Base-by-base conservation (phyloP, 2,888 invertebrate species). In the Synergus japonicus region DNA sequence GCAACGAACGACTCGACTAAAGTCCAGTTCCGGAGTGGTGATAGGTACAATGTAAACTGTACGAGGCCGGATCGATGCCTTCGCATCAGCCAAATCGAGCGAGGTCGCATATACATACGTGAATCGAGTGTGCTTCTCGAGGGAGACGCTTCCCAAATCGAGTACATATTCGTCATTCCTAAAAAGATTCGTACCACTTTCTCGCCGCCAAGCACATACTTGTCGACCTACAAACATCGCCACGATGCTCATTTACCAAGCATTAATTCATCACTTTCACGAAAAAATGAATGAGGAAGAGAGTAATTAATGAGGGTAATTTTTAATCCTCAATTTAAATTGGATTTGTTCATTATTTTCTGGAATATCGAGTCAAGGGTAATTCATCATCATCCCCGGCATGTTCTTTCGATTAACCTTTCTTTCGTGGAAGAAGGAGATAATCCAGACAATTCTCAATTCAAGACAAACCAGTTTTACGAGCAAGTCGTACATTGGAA, bases 21-120 rank as follows among this genome's bases (percentile, higher is more conserved):
- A 73, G 73, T 73, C 73, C 73, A 73, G 73, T 73, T 73, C 73
- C 73, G 73, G 73, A 73, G 73, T 73, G 37, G 69, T 73, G 69
- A 73, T 73, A 73, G 73, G 73, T 80, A 82, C 83, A 77, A 80
- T 81, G 81, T 81, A 83, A 83, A 83, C 83, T 83, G 79, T 80
- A 82, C 76, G 81, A 82, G 81, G 79, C 79, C 83, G 82, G 83
- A 83, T 83, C 81, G 82, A 81, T 82, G 83, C 82, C 80, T 83
- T 81, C 73, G 54, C 73, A 82, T 83, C 83, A 82, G 83, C 83
- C 82, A 82, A 83, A 83, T 83, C 83, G 83, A 83, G 83, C 82
- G 82, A 81, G 78, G 80, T 79, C 81, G 49, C 54, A 73, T 37
- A 49, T 44, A 67, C 29, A 60, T 22, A 54, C 29, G 73, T 73